Evolutionary conservation across 2,888 invertebrate genomes (phyloP), one percentile per base, ranked within the genome.

Genomic region (Tiliacea citrago): DNA sequence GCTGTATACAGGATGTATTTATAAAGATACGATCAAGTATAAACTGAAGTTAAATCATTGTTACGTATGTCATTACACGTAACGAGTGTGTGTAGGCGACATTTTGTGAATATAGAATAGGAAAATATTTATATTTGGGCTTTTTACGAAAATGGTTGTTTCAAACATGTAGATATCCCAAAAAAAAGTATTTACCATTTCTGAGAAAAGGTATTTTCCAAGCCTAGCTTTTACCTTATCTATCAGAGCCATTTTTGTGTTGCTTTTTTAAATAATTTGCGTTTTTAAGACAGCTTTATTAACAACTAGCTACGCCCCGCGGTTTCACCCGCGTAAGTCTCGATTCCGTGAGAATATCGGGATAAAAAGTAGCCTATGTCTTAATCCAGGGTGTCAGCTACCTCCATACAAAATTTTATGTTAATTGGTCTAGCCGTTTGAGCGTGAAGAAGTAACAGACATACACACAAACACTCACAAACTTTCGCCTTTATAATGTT

Each of bases 11-110:
- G 57, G 21, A 16, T 47, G 66, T 57, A 60, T 24, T 68, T 63
- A 72, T 63, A 75, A 74, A 73, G 62, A 76, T 78, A 72, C 63
- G 71, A 70, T 69, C 75, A 24, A 49, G 24, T n/a, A 58, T 70
- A 77, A 58, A 81, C 13, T 58, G 47, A 74, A 67, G 13, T 66
- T 53, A 65, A 49, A 78, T 70, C 53, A 55, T 66, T 57, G 66
- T 55, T 65, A 61, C 16, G 35, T 67, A 62, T 49, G 49, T 55
- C 66, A 75, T 75, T 55, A 67, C 13, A 35, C 18, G 8, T 12
- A 61, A 62, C 42, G 69, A 51, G 16, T 68, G 69, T 42, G 49
- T 68, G 16, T 42, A 42, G 42, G 29, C 7, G n/a, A 35, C 1
- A 29, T 29, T 75, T 70, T 51, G 21, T 29, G 21, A 51, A 24